Base-by-base conservation (phyloP, 1,140 invertebrate genomes). In the honey bee (Apis mellifera) region DNA sequence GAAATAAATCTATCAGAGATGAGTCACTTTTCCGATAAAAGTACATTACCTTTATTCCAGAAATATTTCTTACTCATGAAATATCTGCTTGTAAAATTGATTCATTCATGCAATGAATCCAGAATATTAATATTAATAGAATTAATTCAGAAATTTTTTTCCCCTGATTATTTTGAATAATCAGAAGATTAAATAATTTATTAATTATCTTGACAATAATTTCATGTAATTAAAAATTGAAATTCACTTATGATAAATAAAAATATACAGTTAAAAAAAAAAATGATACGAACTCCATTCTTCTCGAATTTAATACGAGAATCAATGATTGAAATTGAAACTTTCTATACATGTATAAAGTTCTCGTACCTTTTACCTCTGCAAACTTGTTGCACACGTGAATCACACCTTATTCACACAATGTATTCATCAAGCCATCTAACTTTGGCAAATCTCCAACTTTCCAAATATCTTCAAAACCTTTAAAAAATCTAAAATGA, bases 1-100 rank as follows among this genome's bases (percentile, higher is more conserved):
- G 26, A 12, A 52, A 21, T 15, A 17, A 70, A 70, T 70, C 68
- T 70, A 54, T 70, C 68, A 7, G 8, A 19, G 19, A 23, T 70
- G 68, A 70, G 48, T 70, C 68, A 70, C 9, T 15, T 13, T 21
- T 4, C n/a, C 12, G 68, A 70, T 70, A 70, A 70, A 70, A 70
- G 68, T 54, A 70, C 68, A 17, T 19, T 23, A 70, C 50, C 48
- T 70, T 15, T 70, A 50, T 42, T 65, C 32, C 26, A 70, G 15
- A 70, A 70, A 70, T 52, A 50, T 11, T 50, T 9, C 13, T 70
- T 70, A 50, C 42, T 4, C n/a, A 17, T 17, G 13, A 54, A 52
- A 26, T 9, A n/a, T 52, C 68, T n/a, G n/a, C 19, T 42, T 42
- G 13, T 7, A 42, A 52, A 23, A 21, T 23, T 15, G 42, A 70